A percentile compares a stretch with the other conserved stretches of the same genome.
phyloP scores from a whole-genome alignment of 1,140 invertebrate species.

The Tetranychus cinnabarinus region DNA sequence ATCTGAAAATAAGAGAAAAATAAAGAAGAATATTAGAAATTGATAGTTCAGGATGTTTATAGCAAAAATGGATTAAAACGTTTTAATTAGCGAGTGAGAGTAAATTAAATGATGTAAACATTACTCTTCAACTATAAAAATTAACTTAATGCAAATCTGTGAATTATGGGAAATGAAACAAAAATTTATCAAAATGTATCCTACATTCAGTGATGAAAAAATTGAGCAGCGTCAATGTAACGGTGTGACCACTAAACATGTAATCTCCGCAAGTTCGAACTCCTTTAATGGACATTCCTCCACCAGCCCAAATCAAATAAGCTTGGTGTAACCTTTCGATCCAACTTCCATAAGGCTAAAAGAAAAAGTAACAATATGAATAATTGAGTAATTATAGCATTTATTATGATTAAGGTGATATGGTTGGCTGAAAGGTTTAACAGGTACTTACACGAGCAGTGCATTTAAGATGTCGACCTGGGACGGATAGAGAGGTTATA shows the following conservation, averaged over 20 bases:
- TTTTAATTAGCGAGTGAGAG: too few species aligned
- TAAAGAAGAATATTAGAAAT: not conserved
- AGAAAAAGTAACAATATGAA: not conserved
- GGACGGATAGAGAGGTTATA: slow-evolving; percentile 91
- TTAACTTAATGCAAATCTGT: too few species aligned
- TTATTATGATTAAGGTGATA: not conserved
- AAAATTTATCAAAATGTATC: too few species aligned
- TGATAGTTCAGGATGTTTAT: not conserved
- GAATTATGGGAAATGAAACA: not conserved
- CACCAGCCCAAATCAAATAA: slow-evolving; percentile 81
- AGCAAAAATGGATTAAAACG: too few species aligned
- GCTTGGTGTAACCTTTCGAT: slow-evolving; percentile 40
- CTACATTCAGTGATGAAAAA: slow-evolving; percentile 99
- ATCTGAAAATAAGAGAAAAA: slow-evolving; percentile 34
- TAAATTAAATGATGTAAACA: too few species aligned
- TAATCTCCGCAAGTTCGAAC: slow-evolving; percentile 96
- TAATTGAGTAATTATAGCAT: too few species aligned
- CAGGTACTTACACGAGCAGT: slow-evolving; percentile 41
- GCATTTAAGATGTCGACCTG: slow-evolving; percentile 82
- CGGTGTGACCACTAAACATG: slow-evolving; percentile 98
- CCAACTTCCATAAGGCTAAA: slow-evolving; percentile 26
- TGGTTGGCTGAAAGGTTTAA: not conserved
- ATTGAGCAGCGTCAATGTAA: slow-evolving; percentile 83
- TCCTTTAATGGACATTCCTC: slow-evolving; percentile 91
- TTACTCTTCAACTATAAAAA: too few species aligned